phyloP scores from a whole-genome alignment of 2,113 vertebrate genomes.

The Shinisaurus crocodilurus region DNA sequence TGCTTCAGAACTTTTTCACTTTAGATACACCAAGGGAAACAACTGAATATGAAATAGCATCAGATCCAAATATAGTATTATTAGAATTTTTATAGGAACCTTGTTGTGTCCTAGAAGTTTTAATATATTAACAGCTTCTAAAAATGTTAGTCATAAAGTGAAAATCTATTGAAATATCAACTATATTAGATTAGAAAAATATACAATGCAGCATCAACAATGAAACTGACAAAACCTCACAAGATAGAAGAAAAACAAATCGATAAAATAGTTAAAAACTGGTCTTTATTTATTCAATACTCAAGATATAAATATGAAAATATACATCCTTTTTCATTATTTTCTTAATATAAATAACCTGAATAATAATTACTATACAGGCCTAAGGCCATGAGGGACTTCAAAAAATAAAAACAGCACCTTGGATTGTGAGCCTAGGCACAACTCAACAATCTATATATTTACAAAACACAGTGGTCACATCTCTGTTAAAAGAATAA shows the following conservation, averaged over 20 bases:
- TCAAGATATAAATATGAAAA: not conserved
- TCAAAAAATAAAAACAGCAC: not conserved
- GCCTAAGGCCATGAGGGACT: not conserved
- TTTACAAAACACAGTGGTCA: not conserved
- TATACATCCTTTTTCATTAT: not conserved
- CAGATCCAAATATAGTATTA: not conserved
- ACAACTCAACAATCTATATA: not conserved
- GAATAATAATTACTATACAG: not conserved
- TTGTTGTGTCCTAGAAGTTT: not conserved
- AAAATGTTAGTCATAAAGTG: not conserved
- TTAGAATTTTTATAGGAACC: not conserved
- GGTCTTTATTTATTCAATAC: not conserved
- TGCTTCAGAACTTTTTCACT: not conserved
- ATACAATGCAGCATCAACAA: not conserved
- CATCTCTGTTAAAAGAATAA: not conserved
- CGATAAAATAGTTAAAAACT: too few species aligned
- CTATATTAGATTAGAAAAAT: not conserved
- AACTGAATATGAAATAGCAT: not conserved
- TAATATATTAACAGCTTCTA: not conserved
- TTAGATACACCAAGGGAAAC: not conserved
- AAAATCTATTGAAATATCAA: not conserved
- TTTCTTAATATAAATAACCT: not conserved
- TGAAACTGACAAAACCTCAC: not conserved
- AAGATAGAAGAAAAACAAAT: not conserved
- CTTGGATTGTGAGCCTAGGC: not conserved